Evolutionary conservation across 2,888 invertebrate genomes (phyloP), one percentile per base, ranked within the genome.

Genomic region (Archips crataeganus): DNA sequence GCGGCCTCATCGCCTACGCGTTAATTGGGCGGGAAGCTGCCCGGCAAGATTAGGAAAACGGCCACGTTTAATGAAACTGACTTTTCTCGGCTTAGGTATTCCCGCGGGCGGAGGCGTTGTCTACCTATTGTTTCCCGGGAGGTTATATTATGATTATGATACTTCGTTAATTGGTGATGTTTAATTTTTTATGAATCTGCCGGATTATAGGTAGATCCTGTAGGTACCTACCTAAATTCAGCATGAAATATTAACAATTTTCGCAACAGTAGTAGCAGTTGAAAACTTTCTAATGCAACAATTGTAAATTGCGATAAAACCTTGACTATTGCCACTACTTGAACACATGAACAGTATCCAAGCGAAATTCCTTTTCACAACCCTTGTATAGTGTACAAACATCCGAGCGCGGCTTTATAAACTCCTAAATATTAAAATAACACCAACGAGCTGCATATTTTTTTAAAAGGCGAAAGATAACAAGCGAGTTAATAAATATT

Each of bases 11-110:
- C 92, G 93, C 92, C 92, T 87, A 90, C 91, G 94, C 93, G 94
- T 93, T 94, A 94, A 94, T 94, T 94, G 94, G 94, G 91, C 92
- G 93, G 89, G 86, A 89, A 87, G 87, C 83, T 79, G 84, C 83
- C 85, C 85, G 82, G 81, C 80, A 82, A 89, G 90, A 91, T 92
- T 90, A 90, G 84, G 84, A 78, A 78, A 79, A 80, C 84, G 84
- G 81, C 85, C 82, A 79, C 84, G 85, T 88, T 88, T 94, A 94
- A 94, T 93, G 92, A 93, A 89, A 87, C 86, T 80, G 82, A 83
- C 83, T 84, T 85, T 87, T 85, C 82, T 79, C 60, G 65, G 60
- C 74, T 74, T 60, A 69, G 73, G 42, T 78, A 81, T 57, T 63
- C 57, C 57, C 47, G 63, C 47, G 36, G 15, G 11, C 34, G 70